phyloP scores from a whole-genome alignment of 2,888 invertebrate genomes.

The Antheraea assamensis region DNA sequence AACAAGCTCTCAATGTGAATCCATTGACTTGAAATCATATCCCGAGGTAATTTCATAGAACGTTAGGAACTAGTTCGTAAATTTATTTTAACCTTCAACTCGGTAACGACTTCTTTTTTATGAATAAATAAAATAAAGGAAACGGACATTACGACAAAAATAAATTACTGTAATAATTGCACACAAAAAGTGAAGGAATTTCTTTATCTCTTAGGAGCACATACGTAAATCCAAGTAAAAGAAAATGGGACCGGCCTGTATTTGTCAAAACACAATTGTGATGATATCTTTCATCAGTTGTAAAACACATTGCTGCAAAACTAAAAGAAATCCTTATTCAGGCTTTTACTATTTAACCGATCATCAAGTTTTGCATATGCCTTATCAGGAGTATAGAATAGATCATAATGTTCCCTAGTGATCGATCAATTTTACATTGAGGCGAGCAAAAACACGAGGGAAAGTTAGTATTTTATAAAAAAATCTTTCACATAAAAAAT shows the following conservation, averaged over 20 bases:
- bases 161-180: conserved; percentile 30
- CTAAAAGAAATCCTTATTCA: background rate
- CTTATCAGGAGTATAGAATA: too few species aligned
- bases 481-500: background rate
- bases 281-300: background rate
- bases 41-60: background rate
- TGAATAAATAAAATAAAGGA: conserved; percentile 26
- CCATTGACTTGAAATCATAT: background rate
- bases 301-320: background rate
- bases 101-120: conserved; percentile 19
- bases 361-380: too few species aligned
- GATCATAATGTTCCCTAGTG: too few species aligned
- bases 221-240: background rate
- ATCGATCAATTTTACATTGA: too few species aligned
- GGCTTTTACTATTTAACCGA: too few species aligned
- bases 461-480: background rate
- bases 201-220: conserved; percentile 1
- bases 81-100: conserved; percentile 20
- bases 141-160: conserved; percentile 23
- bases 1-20: background rate
- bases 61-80: conserved; percentile 18
- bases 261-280: conserved; percentile 1
- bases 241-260: background rate
- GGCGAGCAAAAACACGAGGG: too few species aligned
- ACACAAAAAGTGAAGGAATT: conserved; percentile 14